phyloP scores from a whole-genome alignment of 2,888 invertebrate genomes.

The Drosophila rellima region DNA sequence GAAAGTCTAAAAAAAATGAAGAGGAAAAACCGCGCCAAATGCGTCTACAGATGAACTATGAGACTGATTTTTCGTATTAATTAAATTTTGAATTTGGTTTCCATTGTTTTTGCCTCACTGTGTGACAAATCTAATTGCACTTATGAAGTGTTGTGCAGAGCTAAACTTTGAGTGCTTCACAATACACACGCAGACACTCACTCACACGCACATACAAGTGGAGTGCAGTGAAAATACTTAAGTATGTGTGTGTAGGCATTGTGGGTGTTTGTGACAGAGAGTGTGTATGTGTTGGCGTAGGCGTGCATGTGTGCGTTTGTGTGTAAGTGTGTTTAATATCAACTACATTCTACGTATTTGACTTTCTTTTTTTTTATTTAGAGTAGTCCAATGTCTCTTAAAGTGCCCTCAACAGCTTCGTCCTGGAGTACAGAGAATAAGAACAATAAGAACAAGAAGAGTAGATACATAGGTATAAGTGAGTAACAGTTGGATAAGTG shows the following conservation, averaged over 20 bases:
- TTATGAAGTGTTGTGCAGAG: constrained; percentile 31
- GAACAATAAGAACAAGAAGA: constrained; percentile 80
- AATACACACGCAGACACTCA: constrained; percentile 6
- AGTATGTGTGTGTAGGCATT: constrained; percentile 12
- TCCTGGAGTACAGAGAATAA: constrained; percentile 88
- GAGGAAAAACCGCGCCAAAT: constrained; percentile 37
- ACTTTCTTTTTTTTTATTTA: constrained; percentile 86
- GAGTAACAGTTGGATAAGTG: constrained; percentile 21
- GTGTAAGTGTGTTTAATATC: constrained; percentile 55
- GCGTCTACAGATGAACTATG: constrained; percentile 29
- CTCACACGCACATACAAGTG: constrained; percentile 9
- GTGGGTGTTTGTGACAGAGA: constrained; percentile 24
- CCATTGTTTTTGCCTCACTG: constrained; percentile 39
- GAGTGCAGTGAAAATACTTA: constrained; percentile 23
- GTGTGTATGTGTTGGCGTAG: constrained; percentile 25
- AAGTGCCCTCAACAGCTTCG: constrained; percentile 97
- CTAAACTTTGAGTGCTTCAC: constrained; percentile 41
- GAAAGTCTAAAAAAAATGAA: constrained; percentile 42
- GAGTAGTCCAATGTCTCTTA: constrained; percentile 97
- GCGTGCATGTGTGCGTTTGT: constrained; percentile 46
- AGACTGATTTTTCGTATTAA: constrained; percentile 7
- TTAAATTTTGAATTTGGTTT: constrained; percentile 7
- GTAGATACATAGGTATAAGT: constrained; percentile 69
- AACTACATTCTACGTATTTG: constrained; percentile 66
- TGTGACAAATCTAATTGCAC: constrained; percentile 46